Evolutionary conservation across 2,113 vertebrate genomes (phyloP), one percentile per base, ranked within the genome.

Genomic region (Circaetus gallicus): DNA sequence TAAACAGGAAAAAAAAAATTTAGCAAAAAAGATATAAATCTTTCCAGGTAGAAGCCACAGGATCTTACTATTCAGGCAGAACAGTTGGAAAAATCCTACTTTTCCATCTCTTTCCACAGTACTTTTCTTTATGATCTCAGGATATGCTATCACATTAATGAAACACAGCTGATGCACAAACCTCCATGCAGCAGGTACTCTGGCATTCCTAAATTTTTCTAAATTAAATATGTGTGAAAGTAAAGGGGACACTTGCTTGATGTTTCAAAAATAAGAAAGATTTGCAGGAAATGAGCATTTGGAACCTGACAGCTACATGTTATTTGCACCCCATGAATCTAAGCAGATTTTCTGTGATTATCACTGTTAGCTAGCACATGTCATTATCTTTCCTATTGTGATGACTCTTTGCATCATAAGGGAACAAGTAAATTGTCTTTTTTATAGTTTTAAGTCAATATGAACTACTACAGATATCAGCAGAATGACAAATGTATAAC

Each of bases 161-260:
- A 94, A 97, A 90, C 49, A 76, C 6, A 86, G 36, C 62, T 84
- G 78, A 95, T 91, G 76, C 96, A 45, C 20, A 97, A 95, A 90
- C 11, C 17, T 55, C 53, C 72, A 74, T 94, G 42, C 52, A 95
- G 56, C 43, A 59, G 65, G 15, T n/a, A 55, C 53, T 86, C 34
- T 70, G 50, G 13, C 74, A 78, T 63, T 91, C 52, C 29, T 53
- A 88, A 91, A 62, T 66, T 95, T 95, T 67, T 86, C 86, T 96
- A 86, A 97, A 96, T 96, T 91, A 96, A 94, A 67, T 90, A 50
- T 43, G 29, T 86, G 31, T 76, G 53, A 94, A 94, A 89, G 12
- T 83, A 97, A 84, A 95, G 32, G 53, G 20, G 6, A n/a, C 25
- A 65, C 11, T 90, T 83, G 43, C 73, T 86, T 94, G 79, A 66